Conservation (phyloP, 2,797 vertebrate genomes). For the Hippoglossus hippoglossus region DNA sequence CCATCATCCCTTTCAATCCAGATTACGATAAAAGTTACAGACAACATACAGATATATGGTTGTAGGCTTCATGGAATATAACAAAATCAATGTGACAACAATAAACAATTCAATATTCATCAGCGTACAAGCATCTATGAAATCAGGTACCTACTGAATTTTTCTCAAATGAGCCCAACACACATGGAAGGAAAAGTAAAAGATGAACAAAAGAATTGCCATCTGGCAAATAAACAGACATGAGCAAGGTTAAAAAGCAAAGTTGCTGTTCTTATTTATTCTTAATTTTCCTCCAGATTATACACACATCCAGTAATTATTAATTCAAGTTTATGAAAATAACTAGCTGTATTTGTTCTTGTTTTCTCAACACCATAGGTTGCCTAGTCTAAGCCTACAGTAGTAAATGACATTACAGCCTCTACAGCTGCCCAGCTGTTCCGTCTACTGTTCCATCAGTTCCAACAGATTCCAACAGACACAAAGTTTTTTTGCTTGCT, state of each 20-base stretch:
- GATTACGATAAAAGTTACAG: not conserved
- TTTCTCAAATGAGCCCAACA: no score
- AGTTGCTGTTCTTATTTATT: no score
- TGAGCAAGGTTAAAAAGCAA: no score
- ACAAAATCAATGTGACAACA: not conserved
- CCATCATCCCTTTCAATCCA: conserved; percentile 3
- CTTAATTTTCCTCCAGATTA: no score
- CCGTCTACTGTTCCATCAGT: not conserved
- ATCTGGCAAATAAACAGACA: no score
- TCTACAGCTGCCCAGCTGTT: not conserved
- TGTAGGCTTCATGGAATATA: not conserved
- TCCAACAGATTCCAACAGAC: not conserved
- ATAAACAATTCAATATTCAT: not conserved
- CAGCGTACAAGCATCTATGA: not conserved
- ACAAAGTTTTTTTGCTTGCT: not conserved
- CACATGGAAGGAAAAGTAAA: no score
- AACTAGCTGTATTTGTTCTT: not conserved
- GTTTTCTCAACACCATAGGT: not conserved
- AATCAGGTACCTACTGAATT: no score
- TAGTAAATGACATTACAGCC: not conserved
- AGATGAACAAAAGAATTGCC: no score
- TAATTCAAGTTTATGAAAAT: not conserved
- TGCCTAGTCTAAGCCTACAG: no score
- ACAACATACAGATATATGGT: not conserved
- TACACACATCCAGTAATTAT: not conserved